phyloP scores from a whole-genome alignment of 2,113 vertebrate species.

The Platichthys stellatus region DNA sequence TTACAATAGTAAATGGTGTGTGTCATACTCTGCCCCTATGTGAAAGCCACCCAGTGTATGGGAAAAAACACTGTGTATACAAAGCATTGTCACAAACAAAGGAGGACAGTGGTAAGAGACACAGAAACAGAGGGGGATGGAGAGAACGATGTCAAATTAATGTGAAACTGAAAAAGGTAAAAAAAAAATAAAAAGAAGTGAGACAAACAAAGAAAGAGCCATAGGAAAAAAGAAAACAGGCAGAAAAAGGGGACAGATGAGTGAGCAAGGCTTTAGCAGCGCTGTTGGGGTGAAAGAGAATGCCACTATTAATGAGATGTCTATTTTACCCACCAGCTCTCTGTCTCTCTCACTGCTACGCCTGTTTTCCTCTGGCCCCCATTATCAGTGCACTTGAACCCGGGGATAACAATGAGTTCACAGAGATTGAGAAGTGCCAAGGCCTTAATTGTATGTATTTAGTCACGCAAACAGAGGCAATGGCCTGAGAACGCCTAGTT shows the following conservation, averaged over 20 bases:
- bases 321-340: constrained; percentile 90
- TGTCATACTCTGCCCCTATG: constrained; percentile 25
- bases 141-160: not conserved
- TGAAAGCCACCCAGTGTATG: constrained; percentile 31
- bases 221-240: constrained; percentile 28
- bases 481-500: constrained; percentile 99
- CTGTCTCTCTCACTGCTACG: constrained; percentile 85
- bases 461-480: constrained; percentile 99
- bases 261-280: constrained; percentile 64
- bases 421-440: constrained; percentile 96
- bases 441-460: constrained; percentile 99
- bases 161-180: constrained; percentile 14
- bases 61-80: constrained; percentile 26
- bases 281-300: constrained; percentile 76
- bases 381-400: constrained; percentile 99
- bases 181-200: constrained; percentile 24
- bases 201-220: not conserved
- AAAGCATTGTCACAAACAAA: constrained; percentile 50
- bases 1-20: constrained; percentile 51
- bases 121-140: not conserved
- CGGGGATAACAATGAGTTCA: constrained; percentile 99
- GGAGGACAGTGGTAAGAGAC: constrained; percentile 22
- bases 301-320: constrained; percentile 90
- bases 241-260: constrained; percentile 59
- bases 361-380: constrained; percentile 94